Evolutionary conservation across 2,113 vertebrate species (phyloP), one percentile per base, ranked within the genome.

Genomic region (Tychaedon coryphoeus): DNA sequence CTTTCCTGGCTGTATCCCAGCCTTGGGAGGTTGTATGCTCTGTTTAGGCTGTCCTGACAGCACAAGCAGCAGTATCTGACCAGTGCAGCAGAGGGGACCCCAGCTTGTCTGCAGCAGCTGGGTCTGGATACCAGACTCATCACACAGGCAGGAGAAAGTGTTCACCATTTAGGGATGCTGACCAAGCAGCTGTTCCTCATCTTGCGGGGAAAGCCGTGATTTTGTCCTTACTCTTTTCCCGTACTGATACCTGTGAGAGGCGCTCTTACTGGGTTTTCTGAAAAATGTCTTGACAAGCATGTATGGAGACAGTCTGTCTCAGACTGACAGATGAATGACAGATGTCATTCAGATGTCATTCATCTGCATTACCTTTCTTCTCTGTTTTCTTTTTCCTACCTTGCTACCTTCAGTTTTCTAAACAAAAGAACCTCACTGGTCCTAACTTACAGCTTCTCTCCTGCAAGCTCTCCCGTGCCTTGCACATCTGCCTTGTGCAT

Each of bases 401-500:
- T 2, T 65, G 48, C 25, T 70, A 17, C 43, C 53, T 94, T 26
- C n/a, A 85, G 9, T 12, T 82, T 88, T 87, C 53, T 61, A 75
- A 90, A 53, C 40, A 71, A 60, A 91, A 91, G n/a, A 50, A 61
- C 47, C 47, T 65, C n/a, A 10, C 48, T 57, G 45, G 23, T 76
- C 71, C 71, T 75, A 34, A 88, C 50, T 92, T 87, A 61, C n/a
- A 38, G 8, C 42, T 74, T 88, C 47, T 65, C n/a, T 76, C 11
- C 78, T 61, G 53, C 42, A 74, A 74, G 42, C 19, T 64, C 65
- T 83, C n/a, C 45, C 73, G 31, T 84, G 69, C 40, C 57, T 85
- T 85, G 43, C 66, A 93, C 88, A 65, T 92, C 92, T 96, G 90
- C 74, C 62, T 93, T 92, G 93, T 43, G 28, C 81, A 61, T 96